phyloP scores from a whole-genome alignment of 2,113 vertebrate genomes.

The Austrofundulus limnaeus region DNA sequence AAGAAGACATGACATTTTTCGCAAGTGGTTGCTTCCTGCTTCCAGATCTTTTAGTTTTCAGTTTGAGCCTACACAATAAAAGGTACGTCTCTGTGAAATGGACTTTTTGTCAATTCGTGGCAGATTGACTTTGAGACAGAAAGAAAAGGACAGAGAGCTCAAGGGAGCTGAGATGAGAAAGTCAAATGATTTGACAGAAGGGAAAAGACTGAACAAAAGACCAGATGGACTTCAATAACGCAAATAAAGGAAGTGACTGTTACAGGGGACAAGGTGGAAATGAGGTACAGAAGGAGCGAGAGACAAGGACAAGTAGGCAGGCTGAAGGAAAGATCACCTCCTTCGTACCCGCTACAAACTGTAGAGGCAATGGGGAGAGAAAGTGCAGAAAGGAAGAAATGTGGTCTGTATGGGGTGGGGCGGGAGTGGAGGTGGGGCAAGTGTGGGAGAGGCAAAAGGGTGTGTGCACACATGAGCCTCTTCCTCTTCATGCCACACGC shows the following conservation, averaged over 20 bases:
- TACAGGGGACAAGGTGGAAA: neutral
- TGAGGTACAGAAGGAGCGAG: neutral
- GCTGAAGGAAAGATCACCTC: slow-evolving; percentile 52
- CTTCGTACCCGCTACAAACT: slow-evolving; percentile 37
- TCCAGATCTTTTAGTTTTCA: neutral
- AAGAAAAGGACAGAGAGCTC: slow-evolving; percentile 17
- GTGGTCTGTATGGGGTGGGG: slow-evolving; percentile 36
- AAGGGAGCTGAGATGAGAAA: slow-evolving; percentile 32
- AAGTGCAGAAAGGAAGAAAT: slow-evolving; percentile 21
- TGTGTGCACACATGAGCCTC: slow-evolving; percentile 69
- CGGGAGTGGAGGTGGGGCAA: slow-evolving; percentile 59
- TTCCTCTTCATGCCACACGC: slow-evolving; percentile 52
- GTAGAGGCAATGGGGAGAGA: slow-evolving; percentile 36
- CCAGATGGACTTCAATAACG: slow-evolving; percentile 68
- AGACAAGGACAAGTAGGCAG: slow-evolving; percentile 33
- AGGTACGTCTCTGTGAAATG: slow-evolving; percentile 25
- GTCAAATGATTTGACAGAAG: slow-evolving; percentile 50
- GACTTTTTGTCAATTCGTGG: slow-evolving; percentile 26
- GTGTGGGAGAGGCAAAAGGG: slow-evolving; percentile 72
- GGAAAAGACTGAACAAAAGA: slow-evolving; percentile 68
- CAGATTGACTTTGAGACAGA: slow-evolving; percentile 19
- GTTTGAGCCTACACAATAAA: neutral
- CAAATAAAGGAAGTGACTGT: slow-evolving; percentile 34
- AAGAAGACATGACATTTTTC: too few species aligned
- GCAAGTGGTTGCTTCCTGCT: too few species aligned